Base-by-base conservation (phyloP, 2,888 invertebrate genomes). In the Taphrorychus bicolor region DNA sequence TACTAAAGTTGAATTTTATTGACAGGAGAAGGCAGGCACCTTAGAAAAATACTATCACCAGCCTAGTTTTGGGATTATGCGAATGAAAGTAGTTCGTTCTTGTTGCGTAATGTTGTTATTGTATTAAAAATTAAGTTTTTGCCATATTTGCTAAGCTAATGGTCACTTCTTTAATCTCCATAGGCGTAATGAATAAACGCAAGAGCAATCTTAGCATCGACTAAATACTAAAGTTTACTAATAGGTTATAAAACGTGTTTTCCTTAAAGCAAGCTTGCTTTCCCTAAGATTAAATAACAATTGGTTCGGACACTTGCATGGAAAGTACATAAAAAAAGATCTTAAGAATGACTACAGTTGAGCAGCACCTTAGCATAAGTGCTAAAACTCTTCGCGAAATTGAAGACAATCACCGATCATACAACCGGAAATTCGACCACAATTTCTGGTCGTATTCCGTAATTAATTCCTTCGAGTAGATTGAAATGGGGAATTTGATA, bases 381-480 rank as follows among this genome's bases (percentile, higher is more conserved):
- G 21, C 51, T 2, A 51, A 51, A 51, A 51, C 51, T 51, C 45
- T 16, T 45, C 45, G 9, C 14, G 11, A 17, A 17, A 17, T 14
- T 16, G 45, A 62, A 48, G 48, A 62, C 62, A 62, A 56, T 62
- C 62, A 14, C 62, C 18, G 14, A 18, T 45, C 45, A 45, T 18
- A 48, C 48, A 42, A 48, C 62, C 52, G 63, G 52, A 57, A 58
- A 49, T 48, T n/a, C 19, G 24, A 17, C 14, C 23, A 14, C 22
- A 53, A 16, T 60, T 61, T 61, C 61, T 23, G 56, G 23, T 32
- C 45, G 17, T 51, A 24, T 63, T 63, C 62, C 54, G 62, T 23
- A 56, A 56, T 54, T 41, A 61, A n/a, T 53, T 56, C 42, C 18
- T 51, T 21, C 51, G 21, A 45, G n/a, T 16, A 17, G 17, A 62